Evolutionary conservation across 1,140 invertebrate genomes (phyloP).

Genomic region (Bombus superbus): DNA sequence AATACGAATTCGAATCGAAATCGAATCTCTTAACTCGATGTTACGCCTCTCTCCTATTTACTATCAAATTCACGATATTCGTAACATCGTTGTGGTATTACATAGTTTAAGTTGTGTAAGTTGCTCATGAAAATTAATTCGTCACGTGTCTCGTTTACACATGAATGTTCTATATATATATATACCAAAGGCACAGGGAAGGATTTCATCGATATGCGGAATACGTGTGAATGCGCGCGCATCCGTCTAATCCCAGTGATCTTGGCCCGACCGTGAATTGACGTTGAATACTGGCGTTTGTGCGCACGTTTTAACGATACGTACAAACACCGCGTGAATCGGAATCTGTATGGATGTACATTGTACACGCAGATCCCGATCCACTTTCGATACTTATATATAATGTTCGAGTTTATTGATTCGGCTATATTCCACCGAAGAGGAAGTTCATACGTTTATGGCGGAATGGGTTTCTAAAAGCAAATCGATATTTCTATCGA

Average conservation of each 20-base stretch:
- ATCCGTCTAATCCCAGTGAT: neutral
- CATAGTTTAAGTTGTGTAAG: no score
- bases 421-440: neutral
- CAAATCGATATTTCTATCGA: neutral
- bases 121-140: neutral
- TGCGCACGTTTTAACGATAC: neutral
- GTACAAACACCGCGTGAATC: neutral
- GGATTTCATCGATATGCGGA: neutral
- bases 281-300: neutral
- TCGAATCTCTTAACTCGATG: neutral
- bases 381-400: no score
- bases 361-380: no score
- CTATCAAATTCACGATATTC: neutral
- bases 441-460: neutral
- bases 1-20: neutral
- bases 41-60: neutral
- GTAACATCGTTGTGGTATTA: no score
- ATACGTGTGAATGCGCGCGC: neutral
- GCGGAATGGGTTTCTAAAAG: neutral
- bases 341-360: neutral
- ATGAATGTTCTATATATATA: no score
- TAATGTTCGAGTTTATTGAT: neutral
- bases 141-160: neutral
- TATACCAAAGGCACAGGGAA: no score
- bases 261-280: constrained; percentile 32